Conservation (phyloP, 2,888 invertebrate genomes). For the Microplitis manilae region DNA sequence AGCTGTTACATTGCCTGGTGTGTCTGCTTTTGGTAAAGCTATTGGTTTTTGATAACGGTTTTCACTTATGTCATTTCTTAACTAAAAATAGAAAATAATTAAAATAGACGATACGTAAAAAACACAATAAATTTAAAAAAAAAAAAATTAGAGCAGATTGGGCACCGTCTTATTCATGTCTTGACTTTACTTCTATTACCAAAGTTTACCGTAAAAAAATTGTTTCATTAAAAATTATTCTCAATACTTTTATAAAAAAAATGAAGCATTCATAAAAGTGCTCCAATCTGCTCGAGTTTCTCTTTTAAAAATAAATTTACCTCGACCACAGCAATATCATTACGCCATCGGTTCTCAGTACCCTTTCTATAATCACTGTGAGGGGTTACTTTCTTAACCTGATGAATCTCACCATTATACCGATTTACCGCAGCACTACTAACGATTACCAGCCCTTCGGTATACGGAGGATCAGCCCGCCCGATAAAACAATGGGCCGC, state of each 20-base stretch:
- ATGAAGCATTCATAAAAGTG: no score
- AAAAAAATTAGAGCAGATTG: no score
- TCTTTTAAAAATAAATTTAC: constrained; percentile 28
- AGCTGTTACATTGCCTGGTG: constrained; percentile 40
- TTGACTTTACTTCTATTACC: no score
- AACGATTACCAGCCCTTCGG: constrained; percentile 40
- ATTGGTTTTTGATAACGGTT: constrained; percentile 44
- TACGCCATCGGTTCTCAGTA: constrained; percentile 35
- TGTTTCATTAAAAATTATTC: no score
- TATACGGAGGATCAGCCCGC: constrained; percentile 34
- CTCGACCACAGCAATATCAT: constrained; percentile 48
- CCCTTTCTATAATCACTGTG: constrained; percentile 44
- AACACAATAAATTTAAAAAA: no score
- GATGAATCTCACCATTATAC: constrained; percentile 47
- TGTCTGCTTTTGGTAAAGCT: constrained; percentile 42
- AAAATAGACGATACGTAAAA: no score
- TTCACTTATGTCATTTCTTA: constrained; percentile 35
- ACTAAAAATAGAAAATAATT: constrained; percentile 31
- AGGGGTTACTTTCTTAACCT: constrained; percentile 40
- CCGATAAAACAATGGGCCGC: constrained; percentile 56
- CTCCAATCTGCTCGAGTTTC: neutral
- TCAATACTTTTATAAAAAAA: no score
- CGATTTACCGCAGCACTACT: constrained; percentile 40
- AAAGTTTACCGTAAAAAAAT: no score
- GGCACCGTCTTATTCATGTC: no score